Base-by-base conservation (phyloP, 2,888 invertebrate species). In the Proisotoma minuta region DNA sequence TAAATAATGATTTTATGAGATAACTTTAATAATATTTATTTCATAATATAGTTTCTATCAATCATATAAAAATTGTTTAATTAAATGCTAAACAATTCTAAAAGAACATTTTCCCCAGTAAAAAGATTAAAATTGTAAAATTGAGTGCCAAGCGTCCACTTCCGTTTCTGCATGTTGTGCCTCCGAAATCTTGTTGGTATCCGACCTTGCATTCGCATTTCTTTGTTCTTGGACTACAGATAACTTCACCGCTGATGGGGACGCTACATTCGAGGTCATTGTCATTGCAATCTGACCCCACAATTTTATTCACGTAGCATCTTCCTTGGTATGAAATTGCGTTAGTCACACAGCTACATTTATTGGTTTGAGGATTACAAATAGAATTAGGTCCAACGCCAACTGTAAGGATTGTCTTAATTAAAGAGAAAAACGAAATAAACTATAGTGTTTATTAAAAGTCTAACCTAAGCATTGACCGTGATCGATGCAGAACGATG, bases 1-100 rank as follows among this genome's bases (percentile, higher is more conserved):
- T 92, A 63, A 65, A 28, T 47, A 15, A 34, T 34, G 34, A 12
- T 43, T 43, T 43, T 43, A n/a, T 15, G 43, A 43, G 20, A 43
- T 34, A 10, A 34, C 8, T 34, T 34, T 34, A 34, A 34, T 10
- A 15, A 10, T 34, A 34, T 10, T 34, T 15, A 34, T 10, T 34
- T 34, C 15, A n/a, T 5, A n/a, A 43, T n/a, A 43, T 18, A 43
- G 43, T 43, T 12, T 18, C 15, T 43, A 34, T 10, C 15, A 34
- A 34, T 10, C 34, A 34, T n/a, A 34, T 10, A 34, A 34, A 34
- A 8, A 34, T 34, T 34, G 15, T 15, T 34, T 34, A 34, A 34
- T 15, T 10, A 34, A 34, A 8, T 34, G 34, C 34, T 34, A 34
- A 34, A n/a, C n/a, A n/a, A n/a, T n/a, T n/a, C n/a, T n/a, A n/a